These are phyloP conservation scores for Amblyornis subalaris DNA, from an alignment of 2,113 vertebrate species.

Conservation along the genomic window DNA sequence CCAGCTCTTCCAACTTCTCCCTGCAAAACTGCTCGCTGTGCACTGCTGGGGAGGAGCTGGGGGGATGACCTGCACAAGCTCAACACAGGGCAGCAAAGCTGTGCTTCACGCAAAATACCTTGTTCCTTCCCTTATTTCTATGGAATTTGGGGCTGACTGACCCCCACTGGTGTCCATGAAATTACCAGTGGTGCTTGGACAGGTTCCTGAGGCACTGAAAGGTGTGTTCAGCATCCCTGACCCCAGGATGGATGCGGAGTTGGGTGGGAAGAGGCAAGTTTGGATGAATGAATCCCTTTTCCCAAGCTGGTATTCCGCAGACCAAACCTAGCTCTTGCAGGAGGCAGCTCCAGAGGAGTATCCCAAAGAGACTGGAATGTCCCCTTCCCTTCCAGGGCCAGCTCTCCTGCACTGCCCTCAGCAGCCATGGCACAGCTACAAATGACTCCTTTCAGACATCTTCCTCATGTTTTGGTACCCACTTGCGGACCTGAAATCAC, in stretches of 20 bases:
- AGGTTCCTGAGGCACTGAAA: neutral
- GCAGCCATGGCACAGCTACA: neutral
- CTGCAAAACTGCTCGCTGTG: fast-evolving
- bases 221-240: neutral
- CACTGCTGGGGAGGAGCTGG: neutral
- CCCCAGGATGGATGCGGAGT: neutral
- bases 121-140: neutral
- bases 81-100: neutral
- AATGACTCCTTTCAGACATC: neutral
- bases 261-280: neutral
- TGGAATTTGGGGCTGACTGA: neutral
- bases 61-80: fast-evolving
- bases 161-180: fast-evolving
- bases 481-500: neutral
- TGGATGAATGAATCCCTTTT: neutral
- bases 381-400: fast-evolving
- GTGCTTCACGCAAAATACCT: neutral
- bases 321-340: neutral
- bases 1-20: neutral
- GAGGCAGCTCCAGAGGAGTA: neutral
- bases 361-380: neutral
- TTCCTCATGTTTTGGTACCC: neutral
- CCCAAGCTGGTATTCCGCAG: fast-evolving
- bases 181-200: neutral
- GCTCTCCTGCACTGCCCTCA: neutral